Percentiles rank a stretch among this genome's conserved stretches.
phyloP scores from a whole-genome alignment of 2,888 invertebrate genomes.

The Cataglyphis albicans region DNA sequence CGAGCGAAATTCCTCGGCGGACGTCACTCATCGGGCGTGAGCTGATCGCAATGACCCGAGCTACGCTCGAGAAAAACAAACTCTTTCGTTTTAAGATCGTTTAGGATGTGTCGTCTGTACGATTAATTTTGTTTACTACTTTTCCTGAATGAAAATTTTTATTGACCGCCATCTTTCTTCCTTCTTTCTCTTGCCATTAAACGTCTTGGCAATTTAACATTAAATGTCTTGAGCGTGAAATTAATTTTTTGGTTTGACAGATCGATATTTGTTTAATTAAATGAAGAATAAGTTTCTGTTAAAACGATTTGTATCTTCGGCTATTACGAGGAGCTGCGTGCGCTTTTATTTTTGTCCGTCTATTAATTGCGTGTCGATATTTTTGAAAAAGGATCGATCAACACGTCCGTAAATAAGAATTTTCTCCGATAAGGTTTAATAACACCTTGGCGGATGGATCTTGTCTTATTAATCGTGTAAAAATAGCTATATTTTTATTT shows the following conservation, averaged over 20 bases:
- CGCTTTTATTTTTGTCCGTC: not conserved
- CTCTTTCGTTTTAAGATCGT: not conserved
- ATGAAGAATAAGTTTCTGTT: not conserved
- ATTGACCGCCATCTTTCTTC: not conserved
- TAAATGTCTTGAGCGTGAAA: not conserved
- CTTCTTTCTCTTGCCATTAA: not conserved
- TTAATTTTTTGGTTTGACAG: not conserved
- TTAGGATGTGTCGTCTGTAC: not conserved
- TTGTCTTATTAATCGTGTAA: not conserved
- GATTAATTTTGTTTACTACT: not conserved
- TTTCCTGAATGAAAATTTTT: slow-evolving; percentile 2
- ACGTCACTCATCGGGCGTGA: slow-evolving; percentile 33
- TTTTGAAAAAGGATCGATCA: slow-evolving; percentile 25
- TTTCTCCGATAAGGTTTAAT: not conserved
- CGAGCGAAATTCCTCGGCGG: slow-evolving; percentile 1
- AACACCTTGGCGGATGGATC: slow-evolving; percentile 2
- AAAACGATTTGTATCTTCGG: not conserved
- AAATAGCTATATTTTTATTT: not conserved
- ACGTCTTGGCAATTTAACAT: not conserved
- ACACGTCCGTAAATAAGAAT: slow-evolving; percentile 8
- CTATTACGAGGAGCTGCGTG: not conserved
- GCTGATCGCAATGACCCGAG: slow-evolving; percentile 10
- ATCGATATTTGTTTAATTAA: not conserved
- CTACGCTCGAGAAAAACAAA: not conserved
- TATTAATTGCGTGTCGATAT: not conserved